Percentiles rank a stretch among this genome's conserved stretches.
These are phyloP conservation scores for Podargus strigoides DNA, from an alignment of 2,797 vertebrate genomes.

Conservation along the genomic window DNA sequence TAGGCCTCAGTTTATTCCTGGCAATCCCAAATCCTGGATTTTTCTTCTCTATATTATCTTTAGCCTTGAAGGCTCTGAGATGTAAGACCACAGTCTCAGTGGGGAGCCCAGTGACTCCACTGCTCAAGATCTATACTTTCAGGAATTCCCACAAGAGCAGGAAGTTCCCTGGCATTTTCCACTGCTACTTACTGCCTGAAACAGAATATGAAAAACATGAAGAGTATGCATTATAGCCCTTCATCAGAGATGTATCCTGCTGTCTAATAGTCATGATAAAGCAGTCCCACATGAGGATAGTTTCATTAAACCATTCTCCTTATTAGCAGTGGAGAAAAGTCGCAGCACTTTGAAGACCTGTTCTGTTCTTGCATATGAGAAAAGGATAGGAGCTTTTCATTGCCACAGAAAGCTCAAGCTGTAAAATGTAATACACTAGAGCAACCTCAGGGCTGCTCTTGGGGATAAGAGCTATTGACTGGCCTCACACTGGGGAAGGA, in stretches of 20 bases:
- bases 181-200: background rate
- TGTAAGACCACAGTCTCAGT: background rate
- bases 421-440: background rate
- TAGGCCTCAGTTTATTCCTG: background rate
- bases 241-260: background rate
- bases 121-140: background rate
- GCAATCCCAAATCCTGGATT: background rate
- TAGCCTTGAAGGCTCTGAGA: background rate
- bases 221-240: background rate
- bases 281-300: background rate
- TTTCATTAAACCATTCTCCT: background rate
- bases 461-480: background rate
- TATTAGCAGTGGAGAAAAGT: background rate
- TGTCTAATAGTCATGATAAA: background rate
- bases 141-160: background rate
- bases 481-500: background rate
- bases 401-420: background rate
- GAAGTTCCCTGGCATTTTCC: background rate
- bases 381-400: background rate
- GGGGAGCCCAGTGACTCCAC: background rate
- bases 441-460: background rate
- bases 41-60: background rate
- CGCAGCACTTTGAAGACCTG: background rate
- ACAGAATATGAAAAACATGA: background rate
- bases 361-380: background rate